Evolutionary conservation across 2,113 vertebrate species (phyloP).

Genomic region (Otus sunia): DNA sequence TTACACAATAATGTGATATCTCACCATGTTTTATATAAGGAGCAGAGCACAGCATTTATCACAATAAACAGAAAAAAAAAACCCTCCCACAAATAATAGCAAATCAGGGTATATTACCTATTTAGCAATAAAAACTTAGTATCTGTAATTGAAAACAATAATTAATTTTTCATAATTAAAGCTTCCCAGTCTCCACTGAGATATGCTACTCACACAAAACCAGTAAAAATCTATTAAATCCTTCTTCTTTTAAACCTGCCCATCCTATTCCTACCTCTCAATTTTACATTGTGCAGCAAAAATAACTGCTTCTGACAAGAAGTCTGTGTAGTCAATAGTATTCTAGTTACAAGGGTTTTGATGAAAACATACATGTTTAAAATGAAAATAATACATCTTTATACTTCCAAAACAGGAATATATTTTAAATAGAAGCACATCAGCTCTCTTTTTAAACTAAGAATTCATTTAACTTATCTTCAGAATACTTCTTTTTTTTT

Average conservation of each 20-base stretch:
- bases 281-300: background rate
- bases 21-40: background rate
- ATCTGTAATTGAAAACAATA: background rate
- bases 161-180: background rate
- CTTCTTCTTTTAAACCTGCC: background rate
- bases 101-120: background rate
- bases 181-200: background rate
- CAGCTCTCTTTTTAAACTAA: background rate
- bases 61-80: background rate
- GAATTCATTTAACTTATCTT: background rate
- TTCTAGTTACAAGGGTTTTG: background rate
- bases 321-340: background rate
- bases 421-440: background rate
- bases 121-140: background rate
- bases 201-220: background rate
- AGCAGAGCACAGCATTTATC: background rate
- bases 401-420: background rate
- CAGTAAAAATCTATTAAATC: background rate
- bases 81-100: background rate
- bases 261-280: background rate
- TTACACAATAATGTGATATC: background rate
- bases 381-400: background rate
- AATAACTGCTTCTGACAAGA: background rate
- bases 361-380: background rate
- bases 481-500: background rate